Evolutionary conservation across 2,888 invertebrate genomes (phyloP), one percentile per base, ranked within the genome.

Genomic region (Pammene aurita): DNA sequence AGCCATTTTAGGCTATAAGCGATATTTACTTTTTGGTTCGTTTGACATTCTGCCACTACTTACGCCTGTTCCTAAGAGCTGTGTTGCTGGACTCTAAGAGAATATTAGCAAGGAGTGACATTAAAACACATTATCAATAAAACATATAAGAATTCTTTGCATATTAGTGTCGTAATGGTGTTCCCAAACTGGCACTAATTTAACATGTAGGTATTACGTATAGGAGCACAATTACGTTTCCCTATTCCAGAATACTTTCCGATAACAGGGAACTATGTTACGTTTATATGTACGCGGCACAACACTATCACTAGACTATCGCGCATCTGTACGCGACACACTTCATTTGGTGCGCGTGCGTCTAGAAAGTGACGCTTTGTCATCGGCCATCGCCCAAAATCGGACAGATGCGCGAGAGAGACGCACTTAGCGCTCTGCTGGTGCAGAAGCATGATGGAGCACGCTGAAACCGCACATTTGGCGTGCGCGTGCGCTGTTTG

Each of bases 291-390:
- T 7, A 14, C 46, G 46, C 26, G 13, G 50, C 34, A 54, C 54
- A 54, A 86, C 87, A 87, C 50, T 50, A 50, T 26, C 5, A 18
- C 11, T 90, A 85, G 82, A 85, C 85, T 87, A 88, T 87, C 86
- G 87, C 82, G 85, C 90, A 90, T 88, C 89, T 90, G 90, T 81
- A 82, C 84, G 86, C 90, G 90, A 90, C 91, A 91, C 91, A 92
- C 91, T 91, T 89, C 90, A 90, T 89, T 90, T 89, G 88, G 80
- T 87, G 86, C 90, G 89, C 91, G 87, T 88, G 90, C 88, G 86
- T 84, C 81, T 89, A 90, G 90, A 92, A 90, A 91, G 90, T 90
- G 83, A 88, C 87, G 86, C 85, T 87, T 85, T 88, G 86, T 88
- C 86, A 86, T 86, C 85, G 78, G 76, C 80, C 78, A 78, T 83